Conservation (phyloP, 2,888 invertebrate species). For the Ischnura elegans region DNA sequence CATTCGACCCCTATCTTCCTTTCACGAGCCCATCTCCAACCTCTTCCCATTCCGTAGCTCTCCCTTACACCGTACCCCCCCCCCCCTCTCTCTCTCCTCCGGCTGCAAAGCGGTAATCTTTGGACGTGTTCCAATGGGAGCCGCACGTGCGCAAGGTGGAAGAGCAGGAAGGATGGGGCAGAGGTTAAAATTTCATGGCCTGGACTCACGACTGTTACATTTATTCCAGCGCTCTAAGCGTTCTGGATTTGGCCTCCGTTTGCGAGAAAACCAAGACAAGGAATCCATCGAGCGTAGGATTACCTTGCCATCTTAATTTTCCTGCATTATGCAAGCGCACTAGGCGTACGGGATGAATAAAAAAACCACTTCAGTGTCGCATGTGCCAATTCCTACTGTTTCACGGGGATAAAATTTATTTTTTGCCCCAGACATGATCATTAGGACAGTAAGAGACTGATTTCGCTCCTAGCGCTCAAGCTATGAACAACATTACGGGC, state of each 20-base stretch:
- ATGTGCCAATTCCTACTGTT: background rate
- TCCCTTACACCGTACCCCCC: background rate
- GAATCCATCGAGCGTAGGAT: background rate
- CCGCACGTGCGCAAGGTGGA: constrained; percentile 7
- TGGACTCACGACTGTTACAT: constrained; percentile 26
- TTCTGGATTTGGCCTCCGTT: background rate
- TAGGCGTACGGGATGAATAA: background rate
- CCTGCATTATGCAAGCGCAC: background rate
- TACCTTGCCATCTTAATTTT: background rate
- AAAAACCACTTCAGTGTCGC: background rate
- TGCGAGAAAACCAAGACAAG: background rate
- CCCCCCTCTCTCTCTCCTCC: background rate
- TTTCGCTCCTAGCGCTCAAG: no score
- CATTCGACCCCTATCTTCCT: constrained; percentile 15
- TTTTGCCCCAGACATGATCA: no score
- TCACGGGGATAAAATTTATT: no score
- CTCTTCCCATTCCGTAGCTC: background rate
- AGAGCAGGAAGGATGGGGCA: background rate
- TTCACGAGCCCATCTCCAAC: background rate
- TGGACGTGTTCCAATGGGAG: constrained; percentile 23
- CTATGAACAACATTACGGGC: no score
- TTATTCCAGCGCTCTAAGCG: background rate
- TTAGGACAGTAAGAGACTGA: no score
- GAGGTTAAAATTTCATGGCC: constrained; percentile 17
- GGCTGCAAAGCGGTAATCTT: background rate